Base-by-base conservation (phyloP, 2,797 vertebrate species). In the Hapalemur alaotrensis region DNA sequence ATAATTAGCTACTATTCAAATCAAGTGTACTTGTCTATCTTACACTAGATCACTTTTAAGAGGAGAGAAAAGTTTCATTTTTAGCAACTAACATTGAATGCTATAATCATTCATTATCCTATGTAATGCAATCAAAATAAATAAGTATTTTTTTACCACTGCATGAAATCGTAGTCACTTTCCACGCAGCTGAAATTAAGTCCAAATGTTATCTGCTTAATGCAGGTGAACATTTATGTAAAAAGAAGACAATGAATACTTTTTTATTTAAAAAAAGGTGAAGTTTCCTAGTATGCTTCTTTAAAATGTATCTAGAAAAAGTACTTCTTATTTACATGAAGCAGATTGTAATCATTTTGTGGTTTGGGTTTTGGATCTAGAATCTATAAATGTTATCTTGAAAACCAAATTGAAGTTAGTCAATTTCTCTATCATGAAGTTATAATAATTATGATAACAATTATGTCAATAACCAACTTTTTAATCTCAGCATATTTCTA, bases 1-100 rank as follows among this genome's bases (percentile, higher is more conserved):
- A 92, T 91, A 96, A 92, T 72, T 91, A 96, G 89, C 83, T 95
- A 83, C 80, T 95, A 95, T 87, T 97, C 86, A 97, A 92, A 91
- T 96, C 89, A 63, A 91, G 22, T 82, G 17, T 72, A 93, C 95
- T 65, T 59, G 32, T 78, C 92, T 91, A 46, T 98, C 95, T 93
- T 96, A 96, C 0, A 96, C 5, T 79, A 91, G 80, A 85, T 59
- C 11, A 1, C 6, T 93, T 97, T 93, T 97, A 97, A 65, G 91
- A 96, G 73, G 80, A 94, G 75, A 57, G 86, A 22, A 95, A 97
- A 97, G 93, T 92, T 96, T 59, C 25, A 79, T 86, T 89, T 97
- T 97, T 78, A 96, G 70, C 94, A 87, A 96, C 91, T 46, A 81
- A 84, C 72, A 94, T 57, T 97, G 78, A 95, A 87, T 38, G 91